Base-by-base conservation (phyloP, 2,113 vertebrate genomes). In the Thunnus thynnus region DNA sequence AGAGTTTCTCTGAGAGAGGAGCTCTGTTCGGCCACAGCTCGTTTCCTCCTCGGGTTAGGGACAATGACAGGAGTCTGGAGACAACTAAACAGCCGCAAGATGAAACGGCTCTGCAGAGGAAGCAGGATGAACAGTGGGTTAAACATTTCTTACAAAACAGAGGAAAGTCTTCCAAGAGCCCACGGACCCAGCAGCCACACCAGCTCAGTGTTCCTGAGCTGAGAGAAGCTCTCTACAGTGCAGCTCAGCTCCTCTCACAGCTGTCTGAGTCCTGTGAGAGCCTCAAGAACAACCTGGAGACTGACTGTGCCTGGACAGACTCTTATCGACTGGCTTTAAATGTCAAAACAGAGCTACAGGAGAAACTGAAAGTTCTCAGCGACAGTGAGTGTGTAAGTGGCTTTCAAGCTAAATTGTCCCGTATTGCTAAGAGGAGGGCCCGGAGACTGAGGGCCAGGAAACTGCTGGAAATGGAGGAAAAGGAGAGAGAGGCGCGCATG, bases 361-460 rank as follows among this genome's bases (percentile, higher is more conserved):
- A 93, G 12, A 65, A 79, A 2, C 55, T 97, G 5, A 3, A 69
- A 7, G 76, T 82, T 0, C 88, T 98, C 51, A 72, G 75, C 4
- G 93, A 96, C 47, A 54, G 91, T 0, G 78, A 82, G 0, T 64
- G 72, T 5, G 16, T 95, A 56, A 80, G 91, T 14, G 46, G 71
- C 5, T 80, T 96, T 20, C 92, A 88, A 54, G 85, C 82, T 54
- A 95, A 95, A 67, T 18, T 94, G n/a, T 80, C 86, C 44, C 79
- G 72, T 48, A 82, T 94, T 5, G 86, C 91, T 17, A 94, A 93
- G 89, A 96, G 94, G 79, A 95, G 96, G 44, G 84, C 88, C 72
- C 91, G 96, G 27, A 72, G 89, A 20, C 93, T 78, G 63, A 91
- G 95, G 60, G 66, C 79, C 52, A 92, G 86, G 70, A 95, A 88